Base-by-base conservation (phyloP, 1,140 invertebrate species). In the Xylocopa sonorina region DNA sequence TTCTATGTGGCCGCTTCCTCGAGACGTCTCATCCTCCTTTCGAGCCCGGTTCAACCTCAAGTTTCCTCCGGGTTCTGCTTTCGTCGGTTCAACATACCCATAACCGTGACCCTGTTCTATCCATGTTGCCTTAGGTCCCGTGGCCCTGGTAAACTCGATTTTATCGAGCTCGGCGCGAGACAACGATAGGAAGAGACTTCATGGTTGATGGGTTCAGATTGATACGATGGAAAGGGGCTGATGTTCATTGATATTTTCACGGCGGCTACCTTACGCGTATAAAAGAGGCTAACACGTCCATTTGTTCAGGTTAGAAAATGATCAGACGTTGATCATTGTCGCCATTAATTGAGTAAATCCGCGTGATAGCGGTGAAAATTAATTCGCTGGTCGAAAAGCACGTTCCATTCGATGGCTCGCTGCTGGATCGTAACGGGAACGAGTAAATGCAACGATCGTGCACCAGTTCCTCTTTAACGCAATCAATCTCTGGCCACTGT, bases 401-500 rank as follows among this genome's bases (percentile, higher is more conserved):
- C 46, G 62, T 41, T 34, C 34, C 21, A 12, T 32, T 55, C 21
- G 51, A 21, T 1, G 38, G 53, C n/a, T 38, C 46, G 72, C 48
- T 43, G 60, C 60, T 51, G 48, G 50, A 66, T 75, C 60, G 73
- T 6, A n/a, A 57, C 51, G 46, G 32, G 46, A 41, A 29, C 27
- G 41, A 29, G 41, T 50, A 21, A 38, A 6, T n/a, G n/a, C n/a
- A n/a, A 34, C 67, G 53, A 62, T 55, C 62, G 46, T 34, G 66
- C 63, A 41, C 73, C 41, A 69, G 75, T 78, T 78, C 75, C 75
- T 71, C 67, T 78, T 78, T 71, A 78, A 78, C 67, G 67, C 67
- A 78, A 71, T 78, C 75, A 78, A 78, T 78, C 75, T 60, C 50
- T 57, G 50, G 18, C 10, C 74, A 21, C 48, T 24, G 74, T n/a